Base-by-base conservation (phyloP, 2,797 vertebrate species). In the Melanotaenia pygmaea region DNA sequence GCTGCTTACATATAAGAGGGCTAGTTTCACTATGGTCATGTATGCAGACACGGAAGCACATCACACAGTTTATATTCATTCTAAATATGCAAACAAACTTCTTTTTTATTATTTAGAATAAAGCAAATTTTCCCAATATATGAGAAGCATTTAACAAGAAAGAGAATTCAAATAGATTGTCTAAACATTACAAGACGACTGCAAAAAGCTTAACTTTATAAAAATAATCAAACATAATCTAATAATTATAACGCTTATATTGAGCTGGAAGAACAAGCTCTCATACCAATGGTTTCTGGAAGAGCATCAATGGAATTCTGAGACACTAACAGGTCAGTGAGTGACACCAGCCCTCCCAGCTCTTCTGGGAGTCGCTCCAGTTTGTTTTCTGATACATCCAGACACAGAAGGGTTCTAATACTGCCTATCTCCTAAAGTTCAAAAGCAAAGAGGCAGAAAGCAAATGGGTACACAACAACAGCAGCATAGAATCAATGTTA, bases 321-420 rank as follows among this genome's bases (percentile, higher is more conserved):
- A 83, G 98, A 99, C 87, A 98, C 96, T 77, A 98, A 95, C 82
- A 99, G 94, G 89, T 99, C 97, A 35, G 95, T 95, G 86, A 99
- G 94, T 30, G 94, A 95, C 81, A 89, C 81, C 80, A 99, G 91
- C 77, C 95, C 94, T 34, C 96, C 96, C 68, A 99, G 91, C 89
- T 98, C 97, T 83, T 98, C 95, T 34, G 98, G 98, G 83, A 99
- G 97, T 81, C 88, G 94, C 90, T 97, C 97, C 90, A 99, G 86
- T 88, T 97, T 97, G 92, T 99, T 99, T 94, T 99, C 98, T 1
- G 98, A 99, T 69, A 99, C 95, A 90, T 99, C 98, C 89, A 99
- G 92, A 93, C 97, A 99, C 65, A 97, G 86, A 82, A 99, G 91
- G 93, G 91, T 99, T 91, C 95, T 97, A 94, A 99, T 95, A 74